Percentiles rank a stretch among this genome's conserved stretches.
These are phyloP conservation scores for Dryobota labecula DNA, from an alignment of 2,888 invertebrate species.

Conservation along the genomic window DNA sequence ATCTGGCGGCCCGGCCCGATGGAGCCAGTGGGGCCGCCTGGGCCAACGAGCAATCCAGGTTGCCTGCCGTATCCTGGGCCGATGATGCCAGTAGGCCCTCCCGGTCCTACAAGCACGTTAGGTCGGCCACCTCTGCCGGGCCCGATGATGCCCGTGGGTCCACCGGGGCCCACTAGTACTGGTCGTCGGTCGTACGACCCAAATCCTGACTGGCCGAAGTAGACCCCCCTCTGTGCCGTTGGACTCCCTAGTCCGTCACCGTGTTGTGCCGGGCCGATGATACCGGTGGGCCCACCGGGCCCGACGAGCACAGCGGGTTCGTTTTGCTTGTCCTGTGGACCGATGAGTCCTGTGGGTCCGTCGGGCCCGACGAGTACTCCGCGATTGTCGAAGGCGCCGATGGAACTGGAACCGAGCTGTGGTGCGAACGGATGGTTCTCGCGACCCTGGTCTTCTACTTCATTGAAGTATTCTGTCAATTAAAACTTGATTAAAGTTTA, in stretches of 20 bases:
- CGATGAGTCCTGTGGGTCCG: constrained; percentile 64
- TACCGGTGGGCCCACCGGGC: constrained; percentile 64
- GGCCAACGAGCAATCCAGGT: constrained; percentile 81
- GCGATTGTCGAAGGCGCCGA: constrained; percentile 53
- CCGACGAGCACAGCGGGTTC: constrained; percentile 64
- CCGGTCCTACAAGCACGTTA: constrained; percentile 83
- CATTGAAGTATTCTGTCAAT: constrained; percentile 81
- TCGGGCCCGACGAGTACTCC: constrained; percentile 71
- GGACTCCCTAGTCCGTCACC: constrained; percentile 72
- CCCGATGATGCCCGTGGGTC: constrained; percentile 78
- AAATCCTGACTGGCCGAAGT: constrained; percentile 80
- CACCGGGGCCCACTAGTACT: constrained; percentile 86
- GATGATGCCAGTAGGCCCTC: constrained; percentile 75
- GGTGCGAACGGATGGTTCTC: constrained; percentile 72
- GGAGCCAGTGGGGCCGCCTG: constrained; percentile 80
- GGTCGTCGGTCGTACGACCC: constrained; percentile 69
- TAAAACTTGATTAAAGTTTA: background rate
- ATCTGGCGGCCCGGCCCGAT: constrained; percentile 73
- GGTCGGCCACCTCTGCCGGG: constrained; percentile 65
- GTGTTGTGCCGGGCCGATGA: constrained; percentile 67
- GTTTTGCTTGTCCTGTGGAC: constrained; percentile 41
- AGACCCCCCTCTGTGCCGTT: constrained; percentile 75
- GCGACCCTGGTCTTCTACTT: constrained; percentile 80
- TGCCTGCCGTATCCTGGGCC: constrained; percentile 72
- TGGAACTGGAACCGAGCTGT: constrained; percentile 66